Conservation (phyloP, 2,888 invertebrate genomes). For the Trissolcus brochymenae region DNA sequence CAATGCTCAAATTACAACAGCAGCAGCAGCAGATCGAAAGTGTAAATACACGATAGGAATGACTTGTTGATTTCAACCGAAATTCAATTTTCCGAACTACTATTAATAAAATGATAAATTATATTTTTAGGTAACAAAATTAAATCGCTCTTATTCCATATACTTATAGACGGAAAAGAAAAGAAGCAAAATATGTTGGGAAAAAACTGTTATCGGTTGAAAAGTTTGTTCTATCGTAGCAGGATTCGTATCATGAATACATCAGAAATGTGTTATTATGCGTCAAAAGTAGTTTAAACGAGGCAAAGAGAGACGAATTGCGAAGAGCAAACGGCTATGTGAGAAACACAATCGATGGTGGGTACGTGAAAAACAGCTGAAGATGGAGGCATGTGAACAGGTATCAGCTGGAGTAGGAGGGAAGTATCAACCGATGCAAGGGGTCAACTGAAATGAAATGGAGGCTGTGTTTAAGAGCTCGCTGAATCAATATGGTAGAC, state of each 20-base stretch:
- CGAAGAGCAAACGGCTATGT: slow-evolving; percentile 18
- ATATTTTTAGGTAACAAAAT: slow-evolving; percentile 15
- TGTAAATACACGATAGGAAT: neutral
- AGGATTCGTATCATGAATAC: slow-evolving; percentile 16
- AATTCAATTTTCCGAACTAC: neutral
- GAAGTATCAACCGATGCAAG: slow-evolving; percentile 56
- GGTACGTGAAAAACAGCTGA: slow-evolving; percentile 14
- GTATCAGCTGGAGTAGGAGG: slow-evolving; percentile 28
- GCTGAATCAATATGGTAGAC: slow-evolving; percentile 70
- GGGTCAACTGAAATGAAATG: slow-evolving; percentile 71
- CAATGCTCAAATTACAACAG: no score
- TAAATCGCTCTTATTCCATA: neutral
- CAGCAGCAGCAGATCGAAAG: no score
- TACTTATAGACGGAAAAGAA: neutral
- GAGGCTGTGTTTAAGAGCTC: slow-evolving; percentile 73
- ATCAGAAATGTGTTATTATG: slow-evolving; percentile 41
- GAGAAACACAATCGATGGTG: slow-evolving; percentile 41
- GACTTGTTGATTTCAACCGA: slow-evolving; percentile 2
- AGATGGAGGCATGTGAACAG: slow-evolving; percentile 37
- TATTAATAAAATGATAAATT: neutral
- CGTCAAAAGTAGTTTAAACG: slow-evolving; percentile 15
- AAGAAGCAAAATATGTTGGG: neutral
- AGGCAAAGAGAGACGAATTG: slow-evolving; percentile 2
- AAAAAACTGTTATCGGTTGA: slow-evolving; percentile 21
- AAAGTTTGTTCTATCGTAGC: slow-evolving; percentile 3